These are phyloP conservation scores for Agrochola macilenta DNA, from an alignment of 2,888 invertebrate genomes.

Conservation along the genomic window DNA sequence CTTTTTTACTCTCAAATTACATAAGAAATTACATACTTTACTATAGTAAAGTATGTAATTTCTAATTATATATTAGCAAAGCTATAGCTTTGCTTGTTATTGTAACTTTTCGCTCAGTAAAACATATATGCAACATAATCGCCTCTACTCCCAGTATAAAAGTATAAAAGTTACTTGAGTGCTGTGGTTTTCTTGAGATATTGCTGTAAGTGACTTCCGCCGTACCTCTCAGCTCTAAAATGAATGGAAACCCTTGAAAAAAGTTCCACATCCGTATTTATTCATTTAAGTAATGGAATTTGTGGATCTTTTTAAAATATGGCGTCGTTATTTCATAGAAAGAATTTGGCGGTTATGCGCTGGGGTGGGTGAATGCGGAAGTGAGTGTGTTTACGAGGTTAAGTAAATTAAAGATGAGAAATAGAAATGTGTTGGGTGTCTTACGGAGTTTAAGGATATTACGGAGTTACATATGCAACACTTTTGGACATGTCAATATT, in stretches of 20 bases:
- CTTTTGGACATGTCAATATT: background rate
- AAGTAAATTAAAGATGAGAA: background rate
- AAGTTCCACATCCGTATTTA: conserved; percentile 73
- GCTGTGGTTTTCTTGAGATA: conserved; percentile 65
- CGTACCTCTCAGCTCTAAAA: conserved; percentile 67
- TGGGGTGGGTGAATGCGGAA: background rate
- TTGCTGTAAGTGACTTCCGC: conserved; percentile 63
- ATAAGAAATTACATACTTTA: background rate
- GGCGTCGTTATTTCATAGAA: conserved; percentile 56
- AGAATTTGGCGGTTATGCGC: background rate
- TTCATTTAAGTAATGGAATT: conserved; percentile 79
- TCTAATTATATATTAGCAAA: too few relatives aligned
- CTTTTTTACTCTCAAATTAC: background rate
- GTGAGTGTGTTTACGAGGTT: background rate
- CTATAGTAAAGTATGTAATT: too few relatives aligned
- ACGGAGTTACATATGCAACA: too few relatives aligned
- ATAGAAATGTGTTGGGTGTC: background rate
- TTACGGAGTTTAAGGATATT: background rate
- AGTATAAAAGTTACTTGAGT: conserved; percentile 37
- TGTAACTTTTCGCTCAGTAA: conserved; percentile 3
- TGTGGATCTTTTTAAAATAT: conserved; percentile 70
- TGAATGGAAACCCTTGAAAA: conserved; percentile 70
- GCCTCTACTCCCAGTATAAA: background rate
- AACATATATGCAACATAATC: conserved; percentile 18
- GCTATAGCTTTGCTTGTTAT: background rate